A percentile compares a stretch with the other conserved stretches of the same genome.
These are phyloP conservation scores for Naso thynnoides DNA, from an alignment of 2,797 vertebrate genomes.

Conservation along the genomic window DNA sequence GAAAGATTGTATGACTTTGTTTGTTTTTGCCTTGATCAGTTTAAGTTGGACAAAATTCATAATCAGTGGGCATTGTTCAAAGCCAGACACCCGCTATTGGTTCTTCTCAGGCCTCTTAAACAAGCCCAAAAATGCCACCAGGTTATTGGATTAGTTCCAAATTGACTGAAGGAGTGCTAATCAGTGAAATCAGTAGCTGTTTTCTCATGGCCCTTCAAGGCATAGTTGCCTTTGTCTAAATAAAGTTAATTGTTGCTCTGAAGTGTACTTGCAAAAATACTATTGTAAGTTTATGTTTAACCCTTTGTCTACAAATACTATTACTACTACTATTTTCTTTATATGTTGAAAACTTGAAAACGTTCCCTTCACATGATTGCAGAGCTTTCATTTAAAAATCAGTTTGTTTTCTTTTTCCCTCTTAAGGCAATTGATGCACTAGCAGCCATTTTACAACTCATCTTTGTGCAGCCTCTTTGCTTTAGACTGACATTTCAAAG, in stretches of 20 bases:
- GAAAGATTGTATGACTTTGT: not conserved
- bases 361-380: not conserved
- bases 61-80: constrained; percentile 13
- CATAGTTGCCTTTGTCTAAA: constrained; percentile 4
- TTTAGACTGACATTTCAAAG: too few relatives aligned
- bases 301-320: not conserved
- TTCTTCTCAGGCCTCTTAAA: constrained; percentile 14
- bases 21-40: not conserved
- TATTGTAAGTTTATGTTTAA: not conserved
- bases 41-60: constrained; percentile 19
- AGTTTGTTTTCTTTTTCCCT: too few relatives aligned
- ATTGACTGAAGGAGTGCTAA: constrained; percentile 4
- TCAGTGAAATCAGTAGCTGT: constrained; percentile 21
- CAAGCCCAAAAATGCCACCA: constrained; percentile 2
- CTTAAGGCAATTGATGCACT: too few relatives aligned
- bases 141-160: constrained; percentile 11
- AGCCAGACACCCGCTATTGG: constrained; percentile 9
- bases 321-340: too few relatives aligned
- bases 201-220: constrained; percentile 1
- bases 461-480: too few relatives aligned
- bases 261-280: not conserved
- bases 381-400: not conserved
- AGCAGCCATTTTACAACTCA: too few relatives aligned
- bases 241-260: constrained; percentile 2
- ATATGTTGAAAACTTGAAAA: too few relatives aligned